Base-by-base conservation (phyloP, 2,888 invertebrate species). In the Chydorus sphaericus region DNA sequence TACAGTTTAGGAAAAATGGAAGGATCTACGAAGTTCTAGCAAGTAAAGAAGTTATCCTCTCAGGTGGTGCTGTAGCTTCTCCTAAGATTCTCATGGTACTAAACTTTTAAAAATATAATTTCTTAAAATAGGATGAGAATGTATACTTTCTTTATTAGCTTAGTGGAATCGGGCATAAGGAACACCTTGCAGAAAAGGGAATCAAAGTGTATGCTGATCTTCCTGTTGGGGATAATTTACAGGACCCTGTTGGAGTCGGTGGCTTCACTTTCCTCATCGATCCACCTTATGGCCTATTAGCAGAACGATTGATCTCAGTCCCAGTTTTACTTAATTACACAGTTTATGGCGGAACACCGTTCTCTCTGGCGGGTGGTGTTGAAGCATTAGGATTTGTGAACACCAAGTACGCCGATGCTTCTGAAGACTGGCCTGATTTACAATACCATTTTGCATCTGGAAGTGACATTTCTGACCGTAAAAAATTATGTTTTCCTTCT, bases 401-500 rank as follows among this genome's bases (percentile, higher is more conserved):
- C 39, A 70, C 72, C 18, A 71, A 69, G 50, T 76, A 80, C 29
- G 53, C 59, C 10, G 68, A 88, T 38, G 71, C 76, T 1, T 77
- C 80, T 0, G 80, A 80, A 0, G 77, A 80, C 57, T 88, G 83
- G 80, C 90, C 90, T 0, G 90, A 91, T 61, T 77, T 90, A 49
- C 87, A 90, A 65, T 88, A 88, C 64, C 89, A 89, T 65, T 89
- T 89, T n/a, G n/a, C n/a, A n/a, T n/a, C n/a, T n/a, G n/a, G n/a
- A n/a, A n/a, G n/a, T n/a, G n/a, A n/a, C n/a, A n/a, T n/a, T n/a
- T n/a, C n/a, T n/a, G n/a, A n/a, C n/a, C n/a, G n/a, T n/a, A n/a
- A n/a, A n/a, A n/a, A n/a, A n/a, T n/a, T n/a, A n/a, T n/a, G n/a
- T n/a, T n/a, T n/a, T n/a, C n/a, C n/a, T n/a, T n/a, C n/a, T n/a